Evolutionary conservation across 2,888 invertebrate genomes (phyloP).

Genomic region (Axea sp.): DNA sequence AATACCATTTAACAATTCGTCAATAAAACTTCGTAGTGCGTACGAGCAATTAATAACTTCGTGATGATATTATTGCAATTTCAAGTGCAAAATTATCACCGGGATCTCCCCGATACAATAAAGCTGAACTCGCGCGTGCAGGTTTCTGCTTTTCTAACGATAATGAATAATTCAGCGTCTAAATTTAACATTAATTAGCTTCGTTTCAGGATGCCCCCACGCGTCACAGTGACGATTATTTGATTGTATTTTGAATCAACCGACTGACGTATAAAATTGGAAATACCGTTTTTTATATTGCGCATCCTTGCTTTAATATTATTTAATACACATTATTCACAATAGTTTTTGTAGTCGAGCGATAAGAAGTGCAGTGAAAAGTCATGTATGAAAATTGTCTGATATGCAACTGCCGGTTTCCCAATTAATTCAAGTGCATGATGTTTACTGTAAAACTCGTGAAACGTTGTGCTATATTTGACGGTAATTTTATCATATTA

Average conservation of each 20-base stretch:
- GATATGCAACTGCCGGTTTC: no score
- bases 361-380: no score
- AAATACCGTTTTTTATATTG: conserved; percentile 10
- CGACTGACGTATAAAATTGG: conserved; percentile 17
- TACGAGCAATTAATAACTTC: conserved; percentile 14
- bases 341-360: no score
- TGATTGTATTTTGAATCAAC: conserved; percentile 2
- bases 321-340: neutral
- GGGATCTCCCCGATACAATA: conserved; percentile 15
- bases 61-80: conserved; percentile 17
- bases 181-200: conserved; percentile 2
- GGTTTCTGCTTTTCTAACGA: conserved; percentile 4
- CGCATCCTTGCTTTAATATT: neutral
- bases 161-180: conserved; percentile 23
- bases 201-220: conserved; percentile 1
- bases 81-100: neutral
- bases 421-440: no score
- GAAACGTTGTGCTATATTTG: no score
- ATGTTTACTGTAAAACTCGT: no score
- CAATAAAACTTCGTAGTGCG: neutral
- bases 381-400: no score
- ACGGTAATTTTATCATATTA: no score
- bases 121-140: conserved; percentile 1
- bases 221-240: conserved; percentile 15
- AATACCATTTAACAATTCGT: conserved; percentile 22